Evolutionary conservation across 2,113 vertebrate genomes (phyloP).

Genomic region (Corvus cornix): DNA sequence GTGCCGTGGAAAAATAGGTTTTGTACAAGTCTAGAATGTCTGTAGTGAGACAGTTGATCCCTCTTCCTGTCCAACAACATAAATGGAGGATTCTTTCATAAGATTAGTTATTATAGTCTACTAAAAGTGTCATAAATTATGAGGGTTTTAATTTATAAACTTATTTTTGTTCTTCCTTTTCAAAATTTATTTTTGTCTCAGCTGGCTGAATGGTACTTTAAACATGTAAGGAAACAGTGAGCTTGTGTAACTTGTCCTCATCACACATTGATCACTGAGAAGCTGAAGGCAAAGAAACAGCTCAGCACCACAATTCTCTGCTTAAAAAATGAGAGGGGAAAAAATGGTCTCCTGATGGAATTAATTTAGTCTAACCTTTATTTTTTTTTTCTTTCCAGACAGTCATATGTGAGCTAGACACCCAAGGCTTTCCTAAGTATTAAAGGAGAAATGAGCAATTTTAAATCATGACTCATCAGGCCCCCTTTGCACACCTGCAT

Average conservation of each 20-base stretch:
- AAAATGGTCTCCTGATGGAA: not conserved
- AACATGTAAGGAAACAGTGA: not conserved
- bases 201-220: not conserved
- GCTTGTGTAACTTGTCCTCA: not conserved
- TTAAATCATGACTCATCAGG: constrained; percentile 32
- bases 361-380: not conserved
- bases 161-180: not conserved
- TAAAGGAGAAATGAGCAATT: not conserved
- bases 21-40: not conserved
- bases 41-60: not conserved
- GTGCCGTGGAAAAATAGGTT: not conserved
- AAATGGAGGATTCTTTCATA: not conserved
- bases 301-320: not conserved
- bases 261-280: not conserved
- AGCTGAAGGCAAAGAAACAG: not conserved
- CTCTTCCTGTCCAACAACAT: not conserved
- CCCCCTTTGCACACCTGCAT: not conserved
- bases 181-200: not conserved
- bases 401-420: not conserved
- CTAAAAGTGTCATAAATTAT: not conserved
- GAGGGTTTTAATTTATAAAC: not conserved
- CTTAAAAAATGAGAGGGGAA: not conserved
- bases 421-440: not conserved
- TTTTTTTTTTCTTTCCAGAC: not conserved
- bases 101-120: not conserved